A percentile compares a stretch with the other conserved stretches of the same genome.
These are phyloP conservation scores for Oxystoma pomonae DNA, from an alignment of 2,888 invertebrate species.

Conservation along the genomic window DNA sequence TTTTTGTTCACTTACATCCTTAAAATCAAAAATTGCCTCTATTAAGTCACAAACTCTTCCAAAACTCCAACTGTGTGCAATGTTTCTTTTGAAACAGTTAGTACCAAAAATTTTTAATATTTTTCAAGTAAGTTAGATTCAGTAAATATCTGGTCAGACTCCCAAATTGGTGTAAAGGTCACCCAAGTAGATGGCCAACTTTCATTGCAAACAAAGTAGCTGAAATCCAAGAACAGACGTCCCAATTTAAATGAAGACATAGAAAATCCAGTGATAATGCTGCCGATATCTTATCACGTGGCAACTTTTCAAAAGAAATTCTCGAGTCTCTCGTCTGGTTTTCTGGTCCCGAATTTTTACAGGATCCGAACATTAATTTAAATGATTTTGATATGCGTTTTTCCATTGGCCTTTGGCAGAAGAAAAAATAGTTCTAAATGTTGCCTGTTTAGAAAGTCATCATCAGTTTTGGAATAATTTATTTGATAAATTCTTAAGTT, in stretches of 20 bases:
- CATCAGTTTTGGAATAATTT: no score
- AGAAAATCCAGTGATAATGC: conserved; percentile 15
- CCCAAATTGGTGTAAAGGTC: conserved; percentile 20
- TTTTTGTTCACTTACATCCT: conserved; percentile 17
- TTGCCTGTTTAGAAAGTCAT: no score
- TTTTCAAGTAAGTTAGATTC: conserved; percentile 3
- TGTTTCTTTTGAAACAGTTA: conserved; percentile 17
- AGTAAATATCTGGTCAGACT: conserved; percentile 20
- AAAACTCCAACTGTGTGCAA: conserved; percentile 18
- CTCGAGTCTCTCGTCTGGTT: conserved; percentile 6
- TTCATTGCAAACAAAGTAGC: conserved; percentile 21
- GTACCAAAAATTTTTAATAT: conserved; percentile 8
- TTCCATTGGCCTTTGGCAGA: no score
- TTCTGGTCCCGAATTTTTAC: conserved; percentile 12
- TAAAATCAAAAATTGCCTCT: conserved; percentile 11
- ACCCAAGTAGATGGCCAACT: conserved; percentile 15
- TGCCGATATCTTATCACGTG: conserved; percentile 13
- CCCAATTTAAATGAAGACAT: conserved; percentile 16
- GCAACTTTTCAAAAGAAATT: conserved; percentile 3
- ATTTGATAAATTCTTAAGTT: no score
- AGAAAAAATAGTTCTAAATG: no score
- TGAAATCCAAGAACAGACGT: conserved; percentile 15
- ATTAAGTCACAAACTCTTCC: conserved; percentile 14
- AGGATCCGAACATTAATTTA: no score
- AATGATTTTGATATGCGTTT: no score